Base-by-base conservation (phyloP, 2,888 invertebrate species). In the Coleophora deauratella region DNA sequence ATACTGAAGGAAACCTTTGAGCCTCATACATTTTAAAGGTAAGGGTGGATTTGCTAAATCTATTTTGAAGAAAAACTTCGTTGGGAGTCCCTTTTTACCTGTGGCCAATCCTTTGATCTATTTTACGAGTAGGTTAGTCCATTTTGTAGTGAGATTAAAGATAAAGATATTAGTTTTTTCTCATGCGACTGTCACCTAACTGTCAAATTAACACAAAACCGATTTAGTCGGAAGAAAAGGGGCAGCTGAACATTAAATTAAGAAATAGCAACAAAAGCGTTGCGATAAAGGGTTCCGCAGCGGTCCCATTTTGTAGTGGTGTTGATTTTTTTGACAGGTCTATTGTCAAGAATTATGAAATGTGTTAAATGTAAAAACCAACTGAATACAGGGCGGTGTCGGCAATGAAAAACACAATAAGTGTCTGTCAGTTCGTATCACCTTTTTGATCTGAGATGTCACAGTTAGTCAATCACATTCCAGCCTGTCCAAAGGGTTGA, bases 191-290 rank as follows among this genome's bases (percentile, higher is more conserved):
- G 76, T 78, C 76, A 80, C 62, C 72, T 51, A 69, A 62, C 65
- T 70, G 82, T 82, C 84, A 81, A 64, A 74, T 80, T 78, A 76
- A 63, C 52, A 71, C 69, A 75, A 76, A 72, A 70, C 63, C 58
- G 61, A 66, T 72, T 72, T 59, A 35, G 57, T 51, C 54, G 54
- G 65, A 70, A 66, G 63, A 61, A 66, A 65, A n/a, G n/a, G 47
- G 51, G 60, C 72, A 72, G 73, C 72, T 74, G 74, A 71, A 71
- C 66, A 64, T 67, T 66, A 64, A 67, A 73, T 74, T 70, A 71
- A 72, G 67, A 67, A 66, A 55, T 64, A 54, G 3, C 3, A 47
- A 51, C 54, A 59, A 52, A 56, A 55, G 47, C 43, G 44, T 49
- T 44, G 39, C 49, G 43, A 49, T 60, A 72, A 79, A 73, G 72